phyloP scores from a whole-genome alignment of 2,797 vertebrate genomes.

The Avahi laniger region DNA sequence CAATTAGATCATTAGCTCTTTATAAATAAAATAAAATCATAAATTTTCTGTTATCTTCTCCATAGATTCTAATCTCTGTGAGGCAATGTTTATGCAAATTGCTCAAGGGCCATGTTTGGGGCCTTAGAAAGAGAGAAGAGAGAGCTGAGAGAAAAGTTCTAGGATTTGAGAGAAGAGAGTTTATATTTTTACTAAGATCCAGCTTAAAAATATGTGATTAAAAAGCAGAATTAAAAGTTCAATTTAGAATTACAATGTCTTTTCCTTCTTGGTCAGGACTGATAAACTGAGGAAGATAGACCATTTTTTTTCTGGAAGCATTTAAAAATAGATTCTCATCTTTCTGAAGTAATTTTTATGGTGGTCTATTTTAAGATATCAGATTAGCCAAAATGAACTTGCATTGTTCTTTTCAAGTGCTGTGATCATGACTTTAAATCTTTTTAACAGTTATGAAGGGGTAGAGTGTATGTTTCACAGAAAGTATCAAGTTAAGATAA shows the following conservation, averaged over 20 bases:
- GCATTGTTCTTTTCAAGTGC: slow-evolving; percentile 66
- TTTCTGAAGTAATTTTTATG: slow-evolving; percentile 71
- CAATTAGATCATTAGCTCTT: neutral
- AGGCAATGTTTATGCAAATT: neutral
- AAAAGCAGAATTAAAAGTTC: slow-evolving; percentile 60
- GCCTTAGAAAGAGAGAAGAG: neutral
- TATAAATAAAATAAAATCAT: neutral
- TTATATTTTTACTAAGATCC: slow-evolving; percentile 28
- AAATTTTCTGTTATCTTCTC: neutral
- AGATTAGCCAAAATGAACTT: slow-evolving; percentile 66
- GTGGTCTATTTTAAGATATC: slow-evolving; percentile 73
- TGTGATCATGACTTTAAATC: slow-evolving; percentile 59
- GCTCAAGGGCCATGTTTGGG: neutral
- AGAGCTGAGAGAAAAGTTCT: neutral
- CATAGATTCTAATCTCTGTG: neutral
- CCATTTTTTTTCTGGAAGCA: neutral
- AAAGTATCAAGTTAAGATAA: neutral
- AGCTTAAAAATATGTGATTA: slow-evolving; percentile 37
- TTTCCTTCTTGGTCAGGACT: slow-evolving; percentile 48
- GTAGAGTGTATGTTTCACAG: neutral
- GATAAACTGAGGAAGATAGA: slow-evolving; percentile 68
- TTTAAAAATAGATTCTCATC: slow-evolving; percentile 74
- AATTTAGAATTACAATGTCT: slow-evolving; percentile 49
- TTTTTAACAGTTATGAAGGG: neutral
- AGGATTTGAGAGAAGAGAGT: neutral